Evolutionary conservation across 1,140 invertebrate genomes (phyloP).

Genomic region (Ctenoplectra terminalis): DNA sequence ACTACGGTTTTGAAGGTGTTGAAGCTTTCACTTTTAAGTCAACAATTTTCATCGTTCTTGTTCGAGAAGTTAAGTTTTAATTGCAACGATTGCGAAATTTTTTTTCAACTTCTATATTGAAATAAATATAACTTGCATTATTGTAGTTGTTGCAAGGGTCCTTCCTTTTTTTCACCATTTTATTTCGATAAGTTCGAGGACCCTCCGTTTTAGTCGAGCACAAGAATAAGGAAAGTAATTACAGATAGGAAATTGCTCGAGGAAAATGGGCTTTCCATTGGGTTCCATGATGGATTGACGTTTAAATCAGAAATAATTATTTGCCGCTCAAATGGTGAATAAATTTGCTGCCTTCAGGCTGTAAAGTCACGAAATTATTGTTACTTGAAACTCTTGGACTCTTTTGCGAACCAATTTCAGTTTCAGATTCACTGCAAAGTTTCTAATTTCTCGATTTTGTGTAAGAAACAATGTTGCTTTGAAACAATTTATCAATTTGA

Average conservation of each 20-base stretch:
- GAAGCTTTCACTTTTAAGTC: neutral
- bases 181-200: slow-evolving; percentile 7
- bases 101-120: neutral
- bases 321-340: slow-evolving; percentile 1
- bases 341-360: neutral
- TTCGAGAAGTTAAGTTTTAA: neutral
- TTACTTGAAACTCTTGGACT: neutral
- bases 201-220: neutral
- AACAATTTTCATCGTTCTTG: neutral
- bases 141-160: neutral
- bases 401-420: neutral
- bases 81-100: neutral
- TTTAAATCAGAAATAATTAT: slow-evolving; percentile 46
- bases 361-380: neutral
- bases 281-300: slow-evolving; percentile 22
- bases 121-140: neutral
- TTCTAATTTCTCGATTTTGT: neutral
- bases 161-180: neutral
- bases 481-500: neutral
- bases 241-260: slow-evolving; percentile 41
- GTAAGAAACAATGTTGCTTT: neutral
- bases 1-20: neutral
- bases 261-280: slow-evolving; percentile 27
- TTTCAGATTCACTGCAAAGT: neutral
- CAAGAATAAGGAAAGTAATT: slow-evolving; percentile 38